phyloP scores from a whole-genome alignment of 1,140 invertebrate genomes.

The Xylocopa sonorina region DNA sequence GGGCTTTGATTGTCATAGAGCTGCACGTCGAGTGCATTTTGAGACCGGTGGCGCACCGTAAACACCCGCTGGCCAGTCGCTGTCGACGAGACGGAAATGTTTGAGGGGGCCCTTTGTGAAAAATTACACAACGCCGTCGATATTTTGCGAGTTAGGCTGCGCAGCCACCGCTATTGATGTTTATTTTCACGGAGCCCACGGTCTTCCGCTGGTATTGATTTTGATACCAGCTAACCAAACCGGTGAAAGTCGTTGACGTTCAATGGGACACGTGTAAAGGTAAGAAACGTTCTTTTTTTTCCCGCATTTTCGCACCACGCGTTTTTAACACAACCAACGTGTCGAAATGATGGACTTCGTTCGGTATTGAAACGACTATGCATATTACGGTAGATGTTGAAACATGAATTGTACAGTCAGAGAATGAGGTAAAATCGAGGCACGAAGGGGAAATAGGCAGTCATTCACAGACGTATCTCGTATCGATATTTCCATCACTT shows the following conservation, averaged over 20 bases:
- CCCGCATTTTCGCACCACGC: neutral
- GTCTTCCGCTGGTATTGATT: neutral
- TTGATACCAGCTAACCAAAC: neutral
- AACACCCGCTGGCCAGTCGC: constrained; percentile 48
- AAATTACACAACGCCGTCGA: constrained; percentile 39
- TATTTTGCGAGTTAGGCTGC: constrained; percentile 27
- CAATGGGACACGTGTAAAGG: neutral
- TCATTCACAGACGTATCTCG: no score
- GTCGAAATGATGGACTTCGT: no score
- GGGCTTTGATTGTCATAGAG: constrained; percentile 56
- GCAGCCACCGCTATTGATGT: neutral
- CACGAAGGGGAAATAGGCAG: no score
- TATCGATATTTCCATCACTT: no score
- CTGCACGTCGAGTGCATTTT: constrained; percentile 39
- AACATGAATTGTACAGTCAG: no score
- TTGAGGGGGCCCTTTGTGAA: constrained; percentile 44
- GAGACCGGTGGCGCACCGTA: constrained; percentile 36
- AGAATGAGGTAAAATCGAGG: no score
- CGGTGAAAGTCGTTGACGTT: neutral
- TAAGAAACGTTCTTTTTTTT: neutral
- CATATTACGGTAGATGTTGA: no score
- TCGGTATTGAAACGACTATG: no score
- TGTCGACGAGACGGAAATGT: constrained; percentile 29
- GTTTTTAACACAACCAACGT: no score
- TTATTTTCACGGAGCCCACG: constrained; percentile 11